A percentile compares a stretch with the other conserved stretches of the same genome.
Conservation (phyloP, 2,888 invertebrate genomes). For the Plagodis pulveraria region DNA sequence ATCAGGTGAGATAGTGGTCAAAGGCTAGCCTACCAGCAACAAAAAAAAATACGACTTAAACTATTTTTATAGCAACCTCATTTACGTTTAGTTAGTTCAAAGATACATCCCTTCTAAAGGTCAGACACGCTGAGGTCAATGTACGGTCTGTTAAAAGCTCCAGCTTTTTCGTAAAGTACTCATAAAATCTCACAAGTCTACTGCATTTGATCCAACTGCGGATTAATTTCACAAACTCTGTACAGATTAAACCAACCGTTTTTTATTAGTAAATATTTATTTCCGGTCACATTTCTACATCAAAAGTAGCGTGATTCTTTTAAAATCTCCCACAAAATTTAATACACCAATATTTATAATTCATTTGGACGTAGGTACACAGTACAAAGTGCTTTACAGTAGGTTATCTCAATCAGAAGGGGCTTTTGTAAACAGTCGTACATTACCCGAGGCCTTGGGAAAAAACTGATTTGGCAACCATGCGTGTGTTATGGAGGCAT, state of each 20-base stretch:
- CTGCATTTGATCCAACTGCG: too few species aligned
- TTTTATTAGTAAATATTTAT: background rate
- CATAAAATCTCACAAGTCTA: too few species aligned
- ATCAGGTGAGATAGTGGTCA: too few species aligned
- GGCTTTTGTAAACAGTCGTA: constrained; percentile 22
- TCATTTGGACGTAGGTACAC: background rate
- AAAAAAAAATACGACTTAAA: too few species aligned
- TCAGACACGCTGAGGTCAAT: too few species aligned
- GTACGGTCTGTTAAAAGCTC: too few species aligned
- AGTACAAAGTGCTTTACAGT: constrained; percentile 10
- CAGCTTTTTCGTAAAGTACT: too few species aligned
- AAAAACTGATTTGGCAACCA: constrained; percentile 23
- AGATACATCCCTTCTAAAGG: too few species aligned
- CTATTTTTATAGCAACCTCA: too few species aligned
- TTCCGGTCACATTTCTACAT: background rate
- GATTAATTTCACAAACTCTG: too few species aligned
- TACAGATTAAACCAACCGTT: background rate
- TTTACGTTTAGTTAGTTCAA: too few species aligned
- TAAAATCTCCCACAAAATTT: background rate
- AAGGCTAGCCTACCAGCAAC: too few species aligned
- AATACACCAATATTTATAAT: background rate
- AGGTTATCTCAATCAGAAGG: constrained; percentile 22
- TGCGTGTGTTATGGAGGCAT: background rate
- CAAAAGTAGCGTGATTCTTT: constrained; percentile 1
- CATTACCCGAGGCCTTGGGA: constrained; percentile 23